Evolutionary conservation across 2,888 invertebrate species (phyloP).

Genomic region (Mesorhabditis spiculigera): DNA sequence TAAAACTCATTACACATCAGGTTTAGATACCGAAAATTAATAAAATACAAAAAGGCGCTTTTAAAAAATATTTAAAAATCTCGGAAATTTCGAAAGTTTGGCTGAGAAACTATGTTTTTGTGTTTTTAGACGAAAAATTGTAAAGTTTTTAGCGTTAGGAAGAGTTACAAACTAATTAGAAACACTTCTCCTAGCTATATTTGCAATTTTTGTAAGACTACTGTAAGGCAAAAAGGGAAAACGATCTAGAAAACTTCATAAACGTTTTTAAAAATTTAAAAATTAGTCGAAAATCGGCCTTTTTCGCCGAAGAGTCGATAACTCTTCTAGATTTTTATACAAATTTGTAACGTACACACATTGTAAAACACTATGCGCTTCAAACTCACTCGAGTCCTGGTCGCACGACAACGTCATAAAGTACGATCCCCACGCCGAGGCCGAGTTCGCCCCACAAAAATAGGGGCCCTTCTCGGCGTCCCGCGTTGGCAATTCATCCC

Average conservation of each 20-base stretch:
- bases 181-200: too few relatives aligned
- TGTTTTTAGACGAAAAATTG: too few relatives aligned
- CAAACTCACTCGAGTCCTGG: slow-evolving; percentile 3
- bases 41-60: too few relatives aligned
- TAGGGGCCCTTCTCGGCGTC: slow-evolving; percentile 3
- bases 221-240: too few relatives aligned
- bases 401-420: neutral
- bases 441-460: neutral
- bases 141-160: too few relatives aligned
- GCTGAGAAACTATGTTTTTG: too few relatives aligned
- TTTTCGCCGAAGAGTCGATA: neutral
- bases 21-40: too few relatives aligned
- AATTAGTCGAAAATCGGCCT: neutral
- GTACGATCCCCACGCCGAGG: neutral
- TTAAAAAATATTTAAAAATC: too few relatives aligned
- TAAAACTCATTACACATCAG: slow-evolving; percentile 4
- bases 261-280: neutral
- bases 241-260: neutral
- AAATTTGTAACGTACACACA: neutral
- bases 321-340: neutral
- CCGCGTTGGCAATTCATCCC: neutral
- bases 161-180: too few relatives aligned
- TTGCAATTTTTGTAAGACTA: too few relatives aligned
- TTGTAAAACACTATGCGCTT: neutral
- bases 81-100: too few relatives aligned